Conservation (phyloP, 2,888 invertebrate genomes). For the Oligia fasciuncula region DNA sequence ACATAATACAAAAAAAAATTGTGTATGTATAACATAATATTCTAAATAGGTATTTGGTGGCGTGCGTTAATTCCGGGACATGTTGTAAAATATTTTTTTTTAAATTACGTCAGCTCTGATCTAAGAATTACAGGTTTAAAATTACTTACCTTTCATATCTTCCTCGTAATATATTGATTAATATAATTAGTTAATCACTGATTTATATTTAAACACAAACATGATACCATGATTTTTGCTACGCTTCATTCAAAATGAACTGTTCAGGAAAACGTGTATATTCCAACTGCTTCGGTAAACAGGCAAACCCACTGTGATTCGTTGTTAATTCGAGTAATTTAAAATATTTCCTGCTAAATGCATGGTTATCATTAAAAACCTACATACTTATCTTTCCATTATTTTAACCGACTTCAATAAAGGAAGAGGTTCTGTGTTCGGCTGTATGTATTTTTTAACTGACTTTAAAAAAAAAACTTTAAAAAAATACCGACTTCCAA, state of each 20-base stretch:
- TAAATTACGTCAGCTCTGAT: neutral
- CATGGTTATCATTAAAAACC: neutral
- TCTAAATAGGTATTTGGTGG: neutral
- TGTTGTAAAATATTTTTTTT: too few relatives aligned
- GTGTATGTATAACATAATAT: neutral
- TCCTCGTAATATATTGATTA: constrained; percentile 1
- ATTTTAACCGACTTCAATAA: neutral
- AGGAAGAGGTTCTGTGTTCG: neutral
- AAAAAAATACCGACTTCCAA: too few relatives aligned
- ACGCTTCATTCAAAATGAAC: constrained; percentile 5
- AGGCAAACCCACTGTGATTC: neutral
- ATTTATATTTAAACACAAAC: neutral
- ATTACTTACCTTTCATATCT: constrained; percentile 28
- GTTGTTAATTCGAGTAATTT: neutral
- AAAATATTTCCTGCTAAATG: neutral
- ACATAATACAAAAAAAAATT: neutral
- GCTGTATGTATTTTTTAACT: neutral
- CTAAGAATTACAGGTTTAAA: neutral
- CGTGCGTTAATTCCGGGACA: neutral
- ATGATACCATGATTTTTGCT: neutral
- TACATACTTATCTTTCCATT: neutral
- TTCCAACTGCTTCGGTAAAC: neutral
- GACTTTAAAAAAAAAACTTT: too few relatives aligned
- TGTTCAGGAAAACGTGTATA: constrained; percentile 1
- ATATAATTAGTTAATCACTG: neutral